These are phyloP conservation scores for Crotalus adamanteus DNA, from an alignment of 2,797 vertebrate species.

Conservation along the genomic window DNA sequence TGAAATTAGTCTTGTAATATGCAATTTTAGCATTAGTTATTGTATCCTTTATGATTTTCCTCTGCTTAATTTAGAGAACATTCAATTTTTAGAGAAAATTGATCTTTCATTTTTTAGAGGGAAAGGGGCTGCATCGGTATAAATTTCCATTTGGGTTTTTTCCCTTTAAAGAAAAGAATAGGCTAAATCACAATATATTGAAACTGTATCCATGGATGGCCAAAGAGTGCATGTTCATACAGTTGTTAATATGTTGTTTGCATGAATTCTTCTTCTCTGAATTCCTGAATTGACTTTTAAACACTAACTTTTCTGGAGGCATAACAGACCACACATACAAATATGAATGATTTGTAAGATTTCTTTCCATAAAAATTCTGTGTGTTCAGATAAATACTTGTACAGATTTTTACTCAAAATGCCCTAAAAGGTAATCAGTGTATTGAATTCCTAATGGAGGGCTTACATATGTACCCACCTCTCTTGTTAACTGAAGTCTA, in stretches of 20 bases:
- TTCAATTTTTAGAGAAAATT: not conserved
- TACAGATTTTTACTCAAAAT: not conserved
- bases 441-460: not conserved
- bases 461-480: not conserved
- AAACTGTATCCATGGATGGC: not conserved
- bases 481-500: not conserved
- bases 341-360: not conserved
- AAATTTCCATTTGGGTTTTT: not conserved
- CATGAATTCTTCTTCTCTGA: not conserved
- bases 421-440: not conserved
- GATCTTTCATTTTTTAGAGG: not conserved
- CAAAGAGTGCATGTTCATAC: not conserved
- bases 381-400: not conserved
- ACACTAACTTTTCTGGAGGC: not conserved
- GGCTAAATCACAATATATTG: not conserved
- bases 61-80: not conserved
- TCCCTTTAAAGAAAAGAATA: not conserved
- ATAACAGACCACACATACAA: not conserved
- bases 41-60: not conserved
- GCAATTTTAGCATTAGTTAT: not conserved
- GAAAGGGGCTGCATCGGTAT: not conserved
- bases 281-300: not conserved
- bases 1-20: not conserved
- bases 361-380: not conserved
- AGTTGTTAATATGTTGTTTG: not conserved